These are phyloP conservation scores for Solea senegalensis DNA, from an alignment of 2,113 vertebrate species.

Conservation along the genomic window DNA sequence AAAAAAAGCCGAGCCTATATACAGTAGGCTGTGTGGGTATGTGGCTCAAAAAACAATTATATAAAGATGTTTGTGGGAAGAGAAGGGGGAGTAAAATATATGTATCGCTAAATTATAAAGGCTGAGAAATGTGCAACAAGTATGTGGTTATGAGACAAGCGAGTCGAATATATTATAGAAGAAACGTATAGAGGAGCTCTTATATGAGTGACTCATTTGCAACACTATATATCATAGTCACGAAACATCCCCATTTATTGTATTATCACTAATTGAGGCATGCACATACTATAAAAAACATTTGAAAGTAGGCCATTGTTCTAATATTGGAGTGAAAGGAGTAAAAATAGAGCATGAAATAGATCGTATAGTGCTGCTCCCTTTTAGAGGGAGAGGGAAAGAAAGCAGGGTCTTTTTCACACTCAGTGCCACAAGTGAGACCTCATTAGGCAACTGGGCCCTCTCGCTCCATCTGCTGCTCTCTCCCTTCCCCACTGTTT, in stretches of 20 bases:
- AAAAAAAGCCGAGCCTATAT: slow-evolving; percentile 28
- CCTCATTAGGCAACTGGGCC: slow-evolving; percentile 72
- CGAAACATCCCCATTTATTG: background rate
- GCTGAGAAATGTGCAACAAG: slow-evolving; percentile 33
- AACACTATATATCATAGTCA: slow-evolving; percentile 35
- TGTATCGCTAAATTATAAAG: slow-evolving; percentile 39
- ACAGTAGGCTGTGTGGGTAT: slow-evolving; percentile 61
- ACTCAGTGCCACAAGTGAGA: slow-evolving; percentile 68
- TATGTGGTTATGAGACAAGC: background rate
- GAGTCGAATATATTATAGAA: background rate
- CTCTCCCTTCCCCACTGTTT: slow-evolving; percentile 45
- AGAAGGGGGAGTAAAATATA: slow-evolving; percentile 42
- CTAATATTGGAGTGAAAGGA: slow-evolving; percentile 79
- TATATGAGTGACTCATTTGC: slow-evolving; percentile 3
- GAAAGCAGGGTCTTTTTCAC: slow-evolving; percentile 64
- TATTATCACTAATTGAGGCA: slow-evolving; percentile 51
- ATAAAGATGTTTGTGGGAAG: slow-evolving; percentile 66
- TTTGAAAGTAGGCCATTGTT: slow-evolving; percentile 80
- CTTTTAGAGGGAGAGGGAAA: slow-evolving; percentile 69
- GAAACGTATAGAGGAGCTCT: background rate
- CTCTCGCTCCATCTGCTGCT: slow-evolving; percentile 73
- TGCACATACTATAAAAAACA: slow-evolving; percentile 59
- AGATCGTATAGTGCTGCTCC: slow-evolving; percentile 81
- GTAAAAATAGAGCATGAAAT: slow-evolving; percentile 85
- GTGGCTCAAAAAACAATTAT: slow-evolving; percentile 58